Evolutionary conservation across 2,113 vertebrate species (phyloP).

Genomic region (Hippocampus comes): DNA sequence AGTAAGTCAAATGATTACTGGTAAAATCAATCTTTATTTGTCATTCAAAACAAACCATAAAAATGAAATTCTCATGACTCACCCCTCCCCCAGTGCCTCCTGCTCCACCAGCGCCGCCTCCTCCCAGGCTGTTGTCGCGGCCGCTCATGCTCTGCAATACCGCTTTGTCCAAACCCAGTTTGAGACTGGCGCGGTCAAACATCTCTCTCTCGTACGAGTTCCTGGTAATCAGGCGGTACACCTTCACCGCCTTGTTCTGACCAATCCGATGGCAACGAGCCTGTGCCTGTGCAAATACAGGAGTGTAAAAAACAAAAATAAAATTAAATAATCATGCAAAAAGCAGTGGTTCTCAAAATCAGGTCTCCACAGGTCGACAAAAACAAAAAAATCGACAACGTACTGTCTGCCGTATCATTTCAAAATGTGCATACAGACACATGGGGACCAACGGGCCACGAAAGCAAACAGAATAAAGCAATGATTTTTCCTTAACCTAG

Average conservation of each 20-base stretch:
- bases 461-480: neutral
- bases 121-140: conserved; percentile 87
- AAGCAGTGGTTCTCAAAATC: neutral
- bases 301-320: neutral
- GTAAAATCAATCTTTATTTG: too few relatives aligned
- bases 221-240: conserved; percentile 94
- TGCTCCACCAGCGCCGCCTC: conserved; percentile 10
- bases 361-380: neutral
- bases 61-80: conserved; percentile 8
- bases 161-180: conserved; percentile 94
- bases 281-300: conserved; percentile 80
- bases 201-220: conserved; percentile 97
- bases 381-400: neutral
- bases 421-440: too few relatives aligned
- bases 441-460: too few relatives aligned
- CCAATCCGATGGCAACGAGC: conserved; percentile 97
- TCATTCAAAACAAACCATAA: neutral
- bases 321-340: too few relatives aligned
- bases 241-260: conserved; percentile 98
- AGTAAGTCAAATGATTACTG: too few relatives aligned
- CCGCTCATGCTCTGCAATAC: conserved; percentile 99
- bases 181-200: conserved; percentile 97
- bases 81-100: conserved; percentile 76
- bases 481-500: too few relatives aligned
- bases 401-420: too few relatives aligned